A percentile compares a stretch with the other conserved stretches of the same genome.
phyloP scores from a whole-genome alignment of 30 jellyfish, hydroid and myxozoan genomes.

The Catostylus mosaicus region DNA sequence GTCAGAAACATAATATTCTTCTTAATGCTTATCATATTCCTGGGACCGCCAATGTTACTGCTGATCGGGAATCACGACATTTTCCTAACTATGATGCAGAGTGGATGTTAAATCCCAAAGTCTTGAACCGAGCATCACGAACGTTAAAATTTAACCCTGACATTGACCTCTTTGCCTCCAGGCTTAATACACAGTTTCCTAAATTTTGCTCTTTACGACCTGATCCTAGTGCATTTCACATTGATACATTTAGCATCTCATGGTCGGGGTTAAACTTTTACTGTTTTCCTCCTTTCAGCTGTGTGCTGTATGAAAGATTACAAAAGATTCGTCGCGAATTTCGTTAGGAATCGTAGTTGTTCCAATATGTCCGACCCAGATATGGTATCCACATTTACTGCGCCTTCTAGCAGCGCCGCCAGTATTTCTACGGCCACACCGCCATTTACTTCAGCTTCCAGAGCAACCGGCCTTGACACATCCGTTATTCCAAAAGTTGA shows the following conservation, averaged over 20 bases:
- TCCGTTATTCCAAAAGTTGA: slow-evolving; percentile 31
- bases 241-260: slow-evolving; percentile 30
- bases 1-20: slow-evolving; percentile 23
- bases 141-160: slow-evolving; percentile 10
- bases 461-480: slow-evolving; percentile 12
- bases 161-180: slow-evolving; percentile 48
- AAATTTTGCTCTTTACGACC: slow-evolving; percentile 48
- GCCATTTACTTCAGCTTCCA: slow-evolving; percentile 5
- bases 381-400: slow-evolving; percentile 58
- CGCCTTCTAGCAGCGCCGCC: slow-evolving; percentile 8
- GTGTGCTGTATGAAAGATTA: slow-evolving; percentile 3
- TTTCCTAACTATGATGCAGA: slow-evolving; percentile 34
- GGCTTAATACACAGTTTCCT: slow-evolving; percentile 33
- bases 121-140: neutral
- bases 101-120: slow-evolving; percentile 28
- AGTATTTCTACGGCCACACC: slow-evolving; percentile 9
- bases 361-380: slow-evolving; percentile 75
- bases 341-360: slow-evolving; percentile 61
- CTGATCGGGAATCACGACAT: slow-evolving; percentile 36
- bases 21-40: slow-evolving; percentile 64
- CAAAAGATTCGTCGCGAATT: slow-evolving; percentile 12
- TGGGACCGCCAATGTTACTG: slow-evolving; percentile 34
- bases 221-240: slow-evolving; percentile 44
- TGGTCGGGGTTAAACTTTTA: slow-evolving; percentile 14
- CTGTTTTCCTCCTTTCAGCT: slow-evolving; percentile 57